A percentile compares a stretch with the other conserved stretches of the same genome.
Conservation (phyloP, 1,140 invertebrate genomes). For the Heliconius himera region DNA sequence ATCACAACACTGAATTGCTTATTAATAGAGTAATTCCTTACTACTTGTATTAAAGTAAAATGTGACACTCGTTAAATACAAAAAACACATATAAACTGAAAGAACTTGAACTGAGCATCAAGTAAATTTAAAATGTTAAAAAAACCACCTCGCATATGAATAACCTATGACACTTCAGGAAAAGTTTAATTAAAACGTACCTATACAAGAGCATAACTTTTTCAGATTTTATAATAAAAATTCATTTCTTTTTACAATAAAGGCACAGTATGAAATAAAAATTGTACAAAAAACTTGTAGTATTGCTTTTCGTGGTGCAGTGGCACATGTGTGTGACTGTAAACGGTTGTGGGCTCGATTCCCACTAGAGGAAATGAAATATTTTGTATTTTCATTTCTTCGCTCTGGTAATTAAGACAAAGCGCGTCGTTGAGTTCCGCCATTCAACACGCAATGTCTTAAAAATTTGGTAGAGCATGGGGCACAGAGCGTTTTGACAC, state of each 20-base stretch:
- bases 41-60: no score
- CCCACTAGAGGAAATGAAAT: no score
- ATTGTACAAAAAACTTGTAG: background rate
- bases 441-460: no score
- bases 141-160: background rate
- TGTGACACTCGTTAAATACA: background rate
- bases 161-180: conserved; percentile 4
- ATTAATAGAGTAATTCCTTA: no score
- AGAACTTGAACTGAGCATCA: background rate
- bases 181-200: conserved; percentile 7
- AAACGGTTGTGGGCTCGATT: no score
- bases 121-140: conserved; percentile 10
- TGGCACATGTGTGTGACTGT: no score
- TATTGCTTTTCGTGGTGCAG: background rate
- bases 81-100: conserved; percentile 5
- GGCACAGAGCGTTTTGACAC: no score
- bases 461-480: no score
- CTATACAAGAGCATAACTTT: background rate
- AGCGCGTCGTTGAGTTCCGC: no score
- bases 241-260: background rate
- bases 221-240: conserved; percentile 3
- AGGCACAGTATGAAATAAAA: background rate
- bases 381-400: no score
- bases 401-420: no score
- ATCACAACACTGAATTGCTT: no score